A percentile compares a stretch with the other conserved stretches of the same genome.
phyloP scores from a whole-genome alignment of 2,113 vertebrate genomes.

The Athene cunicularia region DNA sequence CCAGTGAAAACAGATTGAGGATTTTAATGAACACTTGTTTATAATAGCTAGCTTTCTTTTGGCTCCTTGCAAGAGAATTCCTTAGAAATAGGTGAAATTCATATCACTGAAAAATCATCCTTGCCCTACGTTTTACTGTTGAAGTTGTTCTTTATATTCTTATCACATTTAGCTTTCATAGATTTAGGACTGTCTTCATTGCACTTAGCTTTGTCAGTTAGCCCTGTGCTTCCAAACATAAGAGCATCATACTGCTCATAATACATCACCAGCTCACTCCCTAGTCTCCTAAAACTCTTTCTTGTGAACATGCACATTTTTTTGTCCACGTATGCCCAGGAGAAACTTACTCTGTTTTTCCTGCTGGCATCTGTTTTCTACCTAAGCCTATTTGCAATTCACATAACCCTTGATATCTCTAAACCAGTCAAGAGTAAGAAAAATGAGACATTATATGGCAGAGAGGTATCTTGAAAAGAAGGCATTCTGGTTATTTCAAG shows the following conservation, averaged over 20 bases:
- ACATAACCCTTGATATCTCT: background rate
- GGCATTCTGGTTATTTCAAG: background rate
- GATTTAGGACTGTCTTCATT: background rate
- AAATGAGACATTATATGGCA: background rate
- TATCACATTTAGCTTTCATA: background rate
- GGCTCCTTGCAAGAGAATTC: background rate
- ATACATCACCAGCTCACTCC: background rate
- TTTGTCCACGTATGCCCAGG: background rate
- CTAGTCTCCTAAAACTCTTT: background rate
- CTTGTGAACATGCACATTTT: background rate
- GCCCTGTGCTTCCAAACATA: background rate
- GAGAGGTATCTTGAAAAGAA: background rate
- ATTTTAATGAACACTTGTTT: background rate
- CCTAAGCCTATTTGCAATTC: background rate
- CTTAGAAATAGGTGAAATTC: background rate
- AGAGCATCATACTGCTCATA: background rate
- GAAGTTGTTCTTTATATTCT: constrained; percentile 3
- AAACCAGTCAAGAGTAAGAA: background rate
- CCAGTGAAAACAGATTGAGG: background rate
- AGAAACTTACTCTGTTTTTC: background rate
- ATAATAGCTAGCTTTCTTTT: background rate
- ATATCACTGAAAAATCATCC: background rate
- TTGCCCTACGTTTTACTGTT: background rate
- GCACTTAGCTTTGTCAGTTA: background rate
- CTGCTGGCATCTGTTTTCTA: background rate